Conservation (phyloP, 2,797 vertebrate species). For the Mus spretus region DNA sequence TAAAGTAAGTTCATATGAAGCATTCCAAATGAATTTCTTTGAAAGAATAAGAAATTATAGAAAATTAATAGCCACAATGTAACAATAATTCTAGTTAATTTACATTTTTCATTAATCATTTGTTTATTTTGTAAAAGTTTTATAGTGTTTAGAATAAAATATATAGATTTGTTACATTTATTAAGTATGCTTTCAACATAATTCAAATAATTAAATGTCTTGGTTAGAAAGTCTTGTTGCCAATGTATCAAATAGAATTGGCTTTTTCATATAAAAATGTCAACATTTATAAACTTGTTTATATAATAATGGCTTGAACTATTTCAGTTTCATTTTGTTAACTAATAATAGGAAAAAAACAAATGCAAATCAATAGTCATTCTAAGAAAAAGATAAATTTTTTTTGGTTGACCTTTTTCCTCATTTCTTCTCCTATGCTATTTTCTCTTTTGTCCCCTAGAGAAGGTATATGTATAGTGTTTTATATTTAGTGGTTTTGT, state of each 20-base stretch:
- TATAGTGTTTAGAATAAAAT: no score
- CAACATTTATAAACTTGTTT: not conserved
- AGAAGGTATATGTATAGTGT: not conserved
- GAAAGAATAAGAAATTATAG: not conserved
- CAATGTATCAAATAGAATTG: no score
- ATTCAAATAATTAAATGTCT: no score
- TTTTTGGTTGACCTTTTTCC: not conserved
- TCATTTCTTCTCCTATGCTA: not conserved
- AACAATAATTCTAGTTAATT: no score
- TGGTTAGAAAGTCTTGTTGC: no score
- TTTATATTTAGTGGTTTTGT: not conserved
- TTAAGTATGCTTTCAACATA: no score
- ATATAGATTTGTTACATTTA: no score
- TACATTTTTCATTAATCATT: no score
- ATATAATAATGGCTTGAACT: not conserved
- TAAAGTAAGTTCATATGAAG: not conserved
- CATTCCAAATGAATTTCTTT: not conserved
- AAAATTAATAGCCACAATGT: not conserved
- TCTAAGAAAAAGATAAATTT: not conserved
- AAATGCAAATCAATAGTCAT: not conserved
- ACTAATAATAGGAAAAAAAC: not conserved
- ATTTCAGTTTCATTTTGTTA: slow-evolving; percentile 24
- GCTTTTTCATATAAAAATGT: not conserved
- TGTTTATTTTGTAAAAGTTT: no score
- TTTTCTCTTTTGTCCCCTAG: not conserved